Evolutionary conservation across 2,797 vertebrate genomes (phyloP).

Genomic region (Poecilia picta): DNA sequence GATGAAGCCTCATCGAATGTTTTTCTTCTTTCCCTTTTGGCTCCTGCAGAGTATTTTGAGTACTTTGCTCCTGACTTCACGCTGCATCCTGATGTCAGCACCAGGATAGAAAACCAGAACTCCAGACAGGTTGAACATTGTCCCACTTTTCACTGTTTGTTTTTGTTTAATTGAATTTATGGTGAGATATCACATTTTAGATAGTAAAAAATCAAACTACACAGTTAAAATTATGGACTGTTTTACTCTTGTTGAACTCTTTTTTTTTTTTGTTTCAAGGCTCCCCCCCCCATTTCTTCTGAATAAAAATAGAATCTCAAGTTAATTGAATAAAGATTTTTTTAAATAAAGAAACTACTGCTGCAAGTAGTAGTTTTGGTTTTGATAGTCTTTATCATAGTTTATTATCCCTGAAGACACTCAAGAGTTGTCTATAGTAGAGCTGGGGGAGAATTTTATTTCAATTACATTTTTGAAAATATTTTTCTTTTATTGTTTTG

Average conservation of each 20-base stretch:
- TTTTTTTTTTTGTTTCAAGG: too few relatives aligned
- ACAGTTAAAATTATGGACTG: too few relatives aligned
- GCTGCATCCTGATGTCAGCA: slow-evolving; percentile 97
- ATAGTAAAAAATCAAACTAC: too few relatives aligned
- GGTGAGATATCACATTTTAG: neutral
- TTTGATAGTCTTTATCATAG: neutral
- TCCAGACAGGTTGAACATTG: slow-evolving; percentile 88
- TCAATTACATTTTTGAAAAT: too few relatives aligned
- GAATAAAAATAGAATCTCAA: too few relatives aligned
- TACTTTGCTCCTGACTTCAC: slow-evolving; percentile 99
- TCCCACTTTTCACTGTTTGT: neutral
- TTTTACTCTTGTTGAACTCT: too few relatives aligned
- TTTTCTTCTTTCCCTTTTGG: neutral
- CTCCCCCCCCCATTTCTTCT: too few relatives aligned
- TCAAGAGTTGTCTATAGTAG: neutral
- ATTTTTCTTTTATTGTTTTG: too few relatives aligned
- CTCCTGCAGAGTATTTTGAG: slow-evolving; percentile 92
- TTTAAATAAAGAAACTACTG: too few relatives aligned
- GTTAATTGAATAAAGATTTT: too few relatives aligned
- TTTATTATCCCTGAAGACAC: neutral
- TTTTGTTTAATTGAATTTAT: neutral
- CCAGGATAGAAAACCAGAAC: slow-evolving; percentile 98
- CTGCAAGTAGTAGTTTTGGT: neutral
- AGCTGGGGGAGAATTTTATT: too few relatives aligned
- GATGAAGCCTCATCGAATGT: neutral